A percentile compares a stretch with the other conserved stretches of the same genome.
Evolutionary conservation across 2,113 vertebrate species (phyloP).

Genomic region (Euleptes europaea): DNA sequence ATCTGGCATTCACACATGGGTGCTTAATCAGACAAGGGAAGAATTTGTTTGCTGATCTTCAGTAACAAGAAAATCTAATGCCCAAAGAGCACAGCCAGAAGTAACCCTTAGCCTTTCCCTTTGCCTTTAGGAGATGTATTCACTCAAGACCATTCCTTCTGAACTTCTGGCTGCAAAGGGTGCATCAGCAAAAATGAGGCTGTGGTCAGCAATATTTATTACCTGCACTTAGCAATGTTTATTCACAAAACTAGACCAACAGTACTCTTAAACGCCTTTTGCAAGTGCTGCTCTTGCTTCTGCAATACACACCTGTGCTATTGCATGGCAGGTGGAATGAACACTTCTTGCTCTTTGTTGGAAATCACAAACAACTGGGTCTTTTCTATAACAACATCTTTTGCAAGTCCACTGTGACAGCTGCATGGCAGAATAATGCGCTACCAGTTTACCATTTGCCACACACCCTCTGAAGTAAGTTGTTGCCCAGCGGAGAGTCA

Average conservation of each 20-base stretch:
- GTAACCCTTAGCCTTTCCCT: slow-evolving; percentile 17
- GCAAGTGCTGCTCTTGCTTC: not conserved
- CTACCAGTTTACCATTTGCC: not conserved
- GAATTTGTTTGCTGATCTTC: slow-evolving; percentile 55
- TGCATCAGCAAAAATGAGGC: slow-evolving; percentile 6
- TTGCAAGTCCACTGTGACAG: not conserved
- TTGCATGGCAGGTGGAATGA: not conserved
- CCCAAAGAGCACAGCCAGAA: slow-evolving; percentile 16
- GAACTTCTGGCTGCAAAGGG: not conserved
- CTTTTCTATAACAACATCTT: not conserved
- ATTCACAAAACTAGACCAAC: not conserved
- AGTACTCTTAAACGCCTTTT: not conserved
- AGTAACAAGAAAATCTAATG: slow-evolving; percentile 33
- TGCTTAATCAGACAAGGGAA: slow-evolving; percentile 52
- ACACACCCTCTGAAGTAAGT: not conserved
- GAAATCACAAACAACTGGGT: not conserved
- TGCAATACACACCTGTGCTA: not conserved
- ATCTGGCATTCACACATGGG: slow-evolving; percentile 53
- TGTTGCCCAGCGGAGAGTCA: not conserved
- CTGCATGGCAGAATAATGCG: not conserved
- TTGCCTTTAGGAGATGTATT: not conserved
- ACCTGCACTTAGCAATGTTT: not conserved
- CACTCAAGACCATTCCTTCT: not conserved
- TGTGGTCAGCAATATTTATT: not conserved
- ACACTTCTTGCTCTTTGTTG: not conserved